A percentile compares a stretch with the other conserved stretches of the same genome.
These are phyloP conservation scores for Fukomys damarensis DNA, from an alignment of 2,113 vertebrate genomes.

Conservation along the genomic window DNA sequence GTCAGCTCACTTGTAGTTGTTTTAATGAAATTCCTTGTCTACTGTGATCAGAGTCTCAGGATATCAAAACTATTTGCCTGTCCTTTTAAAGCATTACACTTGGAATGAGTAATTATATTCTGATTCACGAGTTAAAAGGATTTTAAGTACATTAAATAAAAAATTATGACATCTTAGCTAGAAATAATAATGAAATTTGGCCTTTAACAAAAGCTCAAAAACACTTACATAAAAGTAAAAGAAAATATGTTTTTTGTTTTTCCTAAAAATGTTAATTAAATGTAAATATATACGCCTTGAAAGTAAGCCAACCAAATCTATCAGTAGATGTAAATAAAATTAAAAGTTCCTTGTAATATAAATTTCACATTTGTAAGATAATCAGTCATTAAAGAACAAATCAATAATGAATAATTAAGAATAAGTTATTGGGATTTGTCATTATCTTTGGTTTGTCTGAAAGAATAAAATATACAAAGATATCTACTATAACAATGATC, in stretches of 20 bases:
- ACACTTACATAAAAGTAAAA: not conserved
- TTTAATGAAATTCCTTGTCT: not conserved
- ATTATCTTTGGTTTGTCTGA: not conserved
- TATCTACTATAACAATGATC: not conserved
- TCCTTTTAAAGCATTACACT: not conserved
- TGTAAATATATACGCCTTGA: not conserved
- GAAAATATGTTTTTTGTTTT: not conserved
- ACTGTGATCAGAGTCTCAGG: not conserved
- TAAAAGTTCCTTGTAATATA: not conserved
- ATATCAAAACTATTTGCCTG: not conserved
- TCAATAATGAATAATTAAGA: not conserved
- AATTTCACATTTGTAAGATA: not conserved
- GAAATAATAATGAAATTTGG: not conserved
- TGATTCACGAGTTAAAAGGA: constrained; percentile 18
- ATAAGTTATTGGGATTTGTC: not conserved
- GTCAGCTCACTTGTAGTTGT: not conserved
- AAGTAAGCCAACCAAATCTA: not conserved
- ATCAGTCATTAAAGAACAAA: not conserved
- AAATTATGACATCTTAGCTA: not conserved
- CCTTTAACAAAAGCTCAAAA: constrained; percentile 4
- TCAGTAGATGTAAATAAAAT: not conserved
- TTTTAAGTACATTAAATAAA: not conserved
- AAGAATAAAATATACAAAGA: not conserved
- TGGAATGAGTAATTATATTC: not conserved
- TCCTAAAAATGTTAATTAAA: not conserved